Conservation (phyloP, 2,113 vertebrate species). For the Corythoichthys intestinalis region DNA sequence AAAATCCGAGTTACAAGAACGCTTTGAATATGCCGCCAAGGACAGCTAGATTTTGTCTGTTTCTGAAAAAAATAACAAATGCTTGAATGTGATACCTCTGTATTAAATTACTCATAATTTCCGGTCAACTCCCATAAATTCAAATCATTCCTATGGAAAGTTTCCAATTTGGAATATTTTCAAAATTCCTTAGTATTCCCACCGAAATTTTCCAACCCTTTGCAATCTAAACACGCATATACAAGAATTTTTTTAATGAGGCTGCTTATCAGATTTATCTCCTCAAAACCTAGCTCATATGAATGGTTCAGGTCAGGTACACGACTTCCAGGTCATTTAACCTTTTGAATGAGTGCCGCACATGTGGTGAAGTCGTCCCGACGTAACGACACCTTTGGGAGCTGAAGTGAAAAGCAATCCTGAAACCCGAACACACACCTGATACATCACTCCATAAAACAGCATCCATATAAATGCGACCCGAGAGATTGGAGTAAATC, state of each 20-base stretch:
- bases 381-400: background rate
- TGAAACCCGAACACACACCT: conserved; percentile 20
- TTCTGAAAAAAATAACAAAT: too few relatives aligned
- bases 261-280: conserved; percentile 11
- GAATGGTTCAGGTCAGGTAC: conserved; percentile 12
- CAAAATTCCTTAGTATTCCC: background rate
- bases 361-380: conserved; percentile 27
- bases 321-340: conserved; percentile 9
- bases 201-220: background rate
- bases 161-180: background rate
- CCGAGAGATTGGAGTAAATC: background rate
- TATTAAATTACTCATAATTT: too few relatives aligned
- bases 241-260: conserved; percentile 19
- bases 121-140: background rate
- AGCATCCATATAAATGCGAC: background rate
- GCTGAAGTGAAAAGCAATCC: conserved; percentile 2
- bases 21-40: too few relatives aligned
- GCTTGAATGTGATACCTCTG: too few relatives aligned
- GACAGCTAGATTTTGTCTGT: too few relatives aligned
- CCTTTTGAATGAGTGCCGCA: conserved; percentile 13
- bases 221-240: background rate
- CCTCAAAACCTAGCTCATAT: conserved; percentile 7
- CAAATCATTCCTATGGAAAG: background rate
- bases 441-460: conserved; percentile 18
- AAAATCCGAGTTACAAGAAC: too few relatives aligned